Percentiles rank a stretch among this genome's conserved stretches.
phyloP scores from a whole-genome alignment of 2,113 vertebrate genomes.

The Phyllopteryx taeniolatus region DNA sequence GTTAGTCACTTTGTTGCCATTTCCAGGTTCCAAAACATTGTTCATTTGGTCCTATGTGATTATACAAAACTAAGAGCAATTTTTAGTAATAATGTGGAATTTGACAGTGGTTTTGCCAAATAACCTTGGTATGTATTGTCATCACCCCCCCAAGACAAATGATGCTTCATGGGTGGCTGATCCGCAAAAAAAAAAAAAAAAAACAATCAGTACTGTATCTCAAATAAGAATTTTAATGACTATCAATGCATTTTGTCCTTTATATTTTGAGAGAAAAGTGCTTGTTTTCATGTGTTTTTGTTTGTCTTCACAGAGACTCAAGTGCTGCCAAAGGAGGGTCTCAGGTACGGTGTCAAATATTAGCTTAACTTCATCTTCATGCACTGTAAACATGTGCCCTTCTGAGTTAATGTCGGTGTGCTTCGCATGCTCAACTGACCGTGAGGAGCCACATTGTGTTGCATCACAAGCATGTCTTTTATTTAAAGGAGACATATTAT shows the following conservation, averaged over 20 bases:
- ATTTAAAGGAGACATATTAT: constrained; percentile 4
- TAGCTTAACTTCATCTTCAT: not conserved
- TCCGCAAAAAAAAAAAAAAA: not conserved
- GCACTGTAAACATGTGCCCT: constrained; percentile 24
- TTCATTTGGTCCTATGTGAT: not conserved
- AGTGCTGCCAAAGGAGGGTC: constrained; percentile 66
- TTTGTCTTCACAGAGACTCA: constrained; percentile 73
- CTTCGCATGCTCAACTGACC: constrained; percentile 25
- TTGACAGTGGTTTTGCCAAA: not conserved
- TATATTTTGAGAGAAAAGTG: not conserved
- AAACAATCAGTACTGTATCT: too few relatives aligned
- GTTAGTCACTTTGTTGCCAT: constrained; percentile 33
- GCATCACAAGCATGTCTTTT: constrained; percentile 24
- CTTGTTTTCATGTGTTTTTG: not conserved
- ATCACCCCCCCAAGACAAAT: not conserved
- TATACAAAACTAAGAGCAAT: not conserved
- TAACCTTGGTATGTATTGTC: not conserved
- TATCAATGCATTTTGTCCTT: not conserved
- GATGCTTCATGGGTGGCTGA: constrained; percentile 3
- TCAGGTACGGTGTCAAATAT: constrained; percentile 76
- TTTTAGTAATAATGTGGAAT: not conserved
- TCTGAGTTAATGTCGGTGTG: constrained; percentile 54
- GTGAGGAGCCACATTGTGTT: not conserved
- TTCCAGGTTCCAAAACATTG: not conserved
- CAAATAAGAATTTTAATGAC: too few relatives aligned